Evolutionary conservation across 2,888 invertebrate species (phyloP).

Genomic region (Sepioteuthis lessoniana): DNA sequence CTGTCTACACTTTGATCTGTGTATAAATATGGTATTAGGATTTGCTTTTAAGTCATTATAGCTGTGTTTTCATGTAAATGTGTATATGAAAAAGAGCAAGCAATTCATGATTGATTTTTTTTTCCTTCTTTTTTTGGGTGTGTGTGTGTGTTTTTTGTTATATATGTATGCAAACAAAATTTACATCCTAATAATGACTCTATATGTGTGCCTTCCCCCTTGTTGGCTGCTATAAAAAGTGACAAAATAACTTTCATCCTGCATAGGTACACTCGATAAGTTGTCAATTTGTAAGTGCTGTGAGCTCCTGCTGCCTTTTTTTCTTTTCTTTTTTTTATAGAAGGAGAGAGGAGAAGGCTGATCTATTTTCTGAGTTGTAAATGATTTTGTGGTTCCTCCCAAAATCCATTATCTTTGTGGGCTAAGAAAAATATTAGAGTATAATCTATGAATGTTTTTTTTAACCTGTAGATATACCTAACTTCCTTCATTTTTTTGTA

Average conservation of each 20-base stretch:
- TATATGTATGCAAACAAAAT: no score
- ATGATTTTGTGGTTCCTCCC: not conserved
- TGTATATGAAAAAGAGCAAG: not conserved
- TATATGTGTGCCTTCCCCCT: not conserved
- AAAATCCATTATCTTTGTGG: conserved; percentile 13
- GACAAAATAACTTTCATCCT: not conserved
- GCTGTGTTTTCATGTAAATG: not conserved
- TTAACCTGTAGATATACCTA: not conserved
- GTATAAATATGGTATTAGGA: not conserved
- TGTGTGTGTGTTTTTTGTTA: not conserved
- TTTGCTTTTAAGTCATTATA: not conserved
- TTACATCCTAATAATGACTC: not conserved
- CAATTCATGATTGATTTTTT: not conserved
- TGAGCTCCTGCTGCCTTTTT: not conserved
- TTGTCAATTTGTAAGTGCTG: not conserved
- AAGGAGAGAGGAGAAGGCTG: not conserved
- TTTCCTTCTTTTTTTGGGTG: no score
- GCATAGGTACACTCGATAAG: not conserved
- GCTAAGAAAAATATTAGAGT: not conserved
- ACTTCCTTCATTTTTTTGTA: no score
- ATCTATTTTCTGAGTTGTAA: not conserved
- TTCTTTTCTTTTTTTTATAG: not conserved
- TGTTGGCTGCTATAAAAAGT: not conserved
- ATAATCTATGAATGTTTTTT: not conserved
- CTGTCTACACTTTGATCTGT: not conserved